phyloP scores from a whole-genome alignment of 2,797 vertebrate species.

The Arnoldichthys spilopterus region DNA sequence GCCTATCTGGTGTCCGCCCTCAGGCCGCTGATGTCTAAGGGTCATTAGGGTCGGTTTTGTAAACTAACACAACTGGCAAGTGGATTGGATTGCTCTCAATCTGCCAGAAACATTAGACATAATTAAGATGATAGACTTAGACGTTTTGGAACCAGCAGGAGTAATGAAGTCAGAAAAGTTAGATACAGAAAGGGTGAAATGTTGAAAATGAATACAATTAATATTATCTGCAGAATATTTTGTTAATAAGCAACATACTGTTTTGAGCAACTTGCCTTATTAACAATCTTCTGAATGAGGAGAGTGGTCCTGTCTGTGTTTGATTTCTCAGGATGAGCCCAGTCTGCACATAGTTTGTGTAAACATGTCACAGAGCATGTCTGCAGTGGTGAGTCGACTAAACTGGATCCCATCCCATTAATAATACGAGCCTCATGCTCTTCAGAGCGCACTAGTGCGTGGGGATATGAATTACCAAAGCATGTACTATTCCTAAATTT shows the following conservation, averaged over 20 bases:
- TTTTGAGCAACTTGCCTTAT: not conserved
- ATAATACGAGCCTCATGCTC: conserved; percentile 39
- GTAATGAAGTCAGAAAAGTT: not conserved
- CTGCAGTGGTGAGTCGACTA: conserved; percentile 5
- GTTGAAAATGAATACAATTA: not conserved
- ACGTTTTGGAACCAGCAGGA: not conserved
- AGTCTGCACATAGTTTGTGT: not conserved
- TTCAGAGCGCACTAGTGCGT: conserved; percentile 47
- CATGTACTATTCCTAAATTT: conserved; percentile 70
- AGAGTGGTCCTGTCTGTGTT: not conserved
- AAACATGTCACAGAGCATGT: conserved; percentile 19
- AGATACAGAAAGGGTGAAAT: not conserved
- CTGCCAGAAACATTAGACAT: not conserved
- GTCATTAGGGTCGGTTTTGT: conserved; percentile 28
- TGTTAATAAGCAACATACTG: not conserved
- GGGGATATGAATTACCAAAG: conserved; percentile 68
- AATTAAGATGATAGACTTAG: not conserved
- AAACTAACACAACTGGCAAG: conserved; percentile 13
- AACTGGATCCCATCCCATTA: conserved; percentile 22
- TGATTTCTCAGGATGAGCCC: not conserved
- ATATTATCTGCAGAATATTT: not conserved
- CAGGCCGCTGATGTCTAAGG: conserved; percentile 23
- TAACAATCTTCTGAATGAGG: not conserved
- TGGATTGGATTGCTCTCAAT: conserved; percentile 7
- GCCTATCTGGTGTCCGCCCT: conserved; percentile 46